Evolutionary conservation across 1,140 invertebrate genomes (phyloP), one percentile per base, ranked within the genome.

Genomic region (Asobara japonica): DNA sequence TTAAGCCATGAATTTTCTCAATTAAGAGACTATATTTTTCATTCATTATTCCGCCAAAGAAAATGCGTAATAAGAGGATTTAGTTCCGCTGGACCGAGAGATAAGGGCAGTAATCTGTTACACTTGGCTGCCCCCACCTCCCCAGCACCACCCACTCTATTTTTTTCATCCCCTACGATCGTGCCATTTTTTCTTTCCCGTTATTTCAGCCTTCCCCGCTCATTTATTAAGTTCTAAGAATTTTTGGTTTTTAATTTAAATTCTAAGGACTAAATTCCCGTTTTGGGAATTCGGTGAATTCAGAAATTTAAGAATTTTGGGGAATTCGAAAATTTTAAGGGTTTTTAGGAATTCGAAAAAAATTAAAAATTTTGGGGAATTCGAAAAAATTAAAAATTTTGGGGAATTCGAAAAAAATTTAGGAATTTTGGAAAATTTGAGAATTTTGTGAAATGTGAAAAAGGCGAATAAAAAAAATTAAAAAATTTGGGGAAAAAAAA

Each of bases 31-130:
- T n/a, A n/a, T n/a, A n/a, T n/a, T n/a, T n/a, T n/a, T n/a, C n/a
- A n/a, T n/a, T n/a, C n/a, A n/a, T n/a, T n/a, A n/a, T n/a, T n/a
- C n/a, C n/a, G n/a, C n/a, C n/a, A 20, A 68, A 68, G 45, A 31
- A 25, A 29, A 16, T 22, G 16, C 18, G 18, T 8, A 51, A 38
- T 48, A 67, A 3, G 25, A 7, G 36, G 36, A 13, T 51, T 56
- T 56, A 2, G 20, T 56, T 22, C 51, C 51, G n/a, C 41, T 31
- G 33, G 41, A 31, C 27, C 4, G 45, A 56, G 2, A 51, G 45
- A 68, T 68, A 68, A 36, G 27, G 20, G n/a, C 25, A 29, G 45
- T 33, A 68, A 68, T 68, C 45, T 68, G 16, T 68, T 18, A 56
- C 66, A 45, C 66, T 68, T 33, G 25, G 25, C 7, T 65, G 30